These are phyloP conservation scores for Brachionus plicatilis DNA, from an alignment of 1,140 invertebrate species.

Conservation along the genomic window DNA sequence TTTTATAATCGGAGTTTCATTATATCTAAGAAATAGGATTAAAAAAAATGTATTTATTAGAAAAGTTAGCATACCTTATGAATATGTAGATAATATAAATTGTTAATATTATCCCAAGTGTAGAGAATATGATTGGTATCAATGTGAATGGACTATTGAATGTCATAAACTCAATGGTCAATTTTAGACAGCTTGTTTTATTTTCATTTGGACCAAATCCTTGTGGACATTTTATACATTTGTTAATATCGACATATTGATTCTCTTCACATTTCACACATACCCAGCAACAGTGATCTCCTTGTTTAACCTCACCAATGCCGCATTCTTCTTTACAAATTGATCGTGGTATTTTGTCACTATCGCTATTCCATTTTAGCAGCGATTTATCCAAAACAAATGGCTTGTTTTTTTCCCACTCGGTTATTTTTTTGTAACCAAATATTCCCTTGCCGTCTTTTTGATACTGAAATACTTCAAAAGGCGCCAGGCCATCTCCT, in stretches of 20 bases:
- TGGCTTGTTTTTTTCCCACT: conserved; percentile 37
- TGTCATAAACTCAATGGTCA: conserved; percentile 33
- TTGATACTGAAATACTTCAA: conserved; percentile 67
- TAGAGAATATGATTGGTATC: conserved; percentile 59
- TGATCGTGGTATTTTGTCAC: background rate
- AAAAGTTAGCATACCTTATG: conserved; percentile 38
- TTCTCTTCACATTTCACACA: conserved; percentile 37
- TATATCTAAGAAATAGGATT: conserved; percentile 43
- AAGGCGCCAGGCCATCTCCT: conserved; percentile 65
- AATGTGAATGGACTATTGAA: conserved; percentile 56
- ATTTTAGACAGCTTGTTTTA: background rate
- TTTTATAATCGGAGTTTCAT: conserved; percentile 54
- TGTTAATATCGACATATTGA: background rate
- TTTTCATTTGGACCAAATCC: conserved; percentile 21
- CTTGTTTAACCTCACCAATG: conserved; percentile 38
- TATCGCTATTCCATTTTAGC: background rate
- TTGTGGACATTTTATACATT: conserved; percentile 6
- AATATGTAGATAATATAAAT: conserved; percentile 49
- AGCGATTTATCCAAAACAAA: background rate
- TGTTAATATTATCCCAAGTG: conserved; percentile 57
- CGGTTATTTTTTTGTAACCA: conserved; percentile 40
- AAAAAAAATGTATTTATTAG: background rate
- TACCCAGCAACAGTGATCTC: conserved; percentile 38
- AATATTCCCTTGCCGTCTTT: background rate
- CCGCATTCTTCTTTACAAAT: conserved; percentile 22